A percentile compares a stretch with the other conserved stretches of the same genome.
phyloP scores from a whole-genome alignment of 2,113 vertebrate species.

The Ornithorhynchus anatinus region DNA sequence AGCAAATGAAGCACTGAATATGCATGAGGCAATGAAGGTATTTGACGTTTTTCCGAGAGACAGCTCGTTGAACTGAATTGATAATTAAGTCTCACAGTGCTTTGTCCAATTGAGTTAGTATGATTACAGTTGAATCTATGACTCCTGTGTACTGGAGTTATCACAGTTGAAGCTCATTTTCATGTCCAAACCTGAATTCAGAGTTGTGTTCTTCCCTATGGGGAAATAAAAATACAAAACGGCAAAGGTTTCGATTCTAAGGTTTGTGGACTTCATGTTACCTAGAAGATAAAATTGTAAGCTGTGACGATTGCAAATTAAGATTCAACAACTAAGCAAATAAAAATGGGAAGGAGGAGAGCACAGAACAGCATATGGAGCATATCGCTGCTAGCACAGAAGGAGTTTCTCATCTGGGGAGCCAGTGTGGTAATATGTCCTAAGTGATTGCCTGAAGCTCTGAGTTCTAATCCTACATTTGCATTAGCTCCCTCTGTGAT shows the following conservation, averaged over 20 bases:
- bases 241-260: conserved; percentile 30
- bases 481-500: neutral
- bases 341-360: conserved; percentile 52
- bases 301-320: conserved; percentile 63
- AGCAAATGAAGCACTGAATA: conserved; percentile 58
- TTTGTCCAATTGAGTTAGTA: conserved; percentile 55
- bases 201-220: conserved; percentile 12
- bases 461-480: neutral
- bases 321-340: conserved; percentile 61
- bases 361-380: conserved; percentile 48
- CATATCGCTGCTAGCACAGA: conserved; percentile 3
- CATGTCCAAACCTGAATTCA: conserved; percentile 36
- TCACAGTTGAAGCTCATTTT: conserved; percentile 22
- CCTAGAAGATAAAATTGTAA: conserved; percentile 33
- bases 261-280: conserved; percentile 35
- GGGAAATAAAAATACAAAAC: conserved; percentile 56
- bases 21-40: conserved; percentile 46
- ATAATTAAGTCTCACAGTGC: conserved; percentile 56
- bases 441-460: conserved; percentile 14
- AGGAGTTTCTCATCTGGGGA: conserved; percentile 30
- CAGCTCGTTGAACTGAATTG: conserved; percentile 51
- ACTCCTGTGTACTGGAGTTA: conserved; percentile 47
- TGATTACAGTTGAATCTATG: conserved; percentile 55
- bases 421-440: conserved; percentile 1
- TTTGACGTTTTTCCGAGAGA: conserved; percentile 59